Evolutionary conservation across 2,888 invertebrate genomes (phyloP), one percentile per base, ranked within the genome.

Genomic region (Cryptocheilus praepositus): DNA sequence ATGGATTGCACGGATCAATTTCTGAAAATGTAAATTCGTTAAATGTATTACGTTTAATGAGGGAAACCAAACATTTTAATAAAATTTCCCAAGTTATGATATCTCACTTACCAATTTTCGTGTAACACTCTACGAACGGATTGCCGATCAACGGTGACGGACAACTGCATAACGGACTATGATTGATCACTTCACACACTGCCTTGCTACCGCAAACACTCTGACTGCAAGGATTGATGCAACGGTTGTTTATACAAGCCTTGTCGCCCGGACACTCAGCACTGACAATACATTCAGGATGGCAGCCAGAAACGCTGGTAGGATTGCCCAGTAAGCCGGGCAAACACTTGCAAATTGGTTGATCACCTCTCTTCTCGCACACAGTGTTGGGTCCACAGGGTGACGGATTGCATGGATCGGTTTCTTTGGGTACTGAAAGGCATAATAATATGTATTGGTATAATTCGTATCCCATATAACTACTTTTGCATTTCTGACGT

Each of bases 261-360:
- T 95, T 93, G 61, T 93, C 93, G 59, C 94, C 92, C 3, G 95
- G 93, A 86, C 97, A 97, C 76, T 96, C 96, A 25, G 94, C 93
- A 52, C 89, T 90, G 28, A 89, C 84, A 43, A 90, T 86, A 61
- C 90, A 90, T 69, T 90, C 90, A 0, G 90, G 90, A 64, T 88
- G 86, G 66, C 91, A 91, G 3, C 89, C 89, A n/a, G 86, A 84
- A 1, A 90, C 89, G 36, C 89, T 86, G 0, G 87, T 86, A 63
- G 90, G 89, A 64, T 89, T 87, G 36, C 89, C 89, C 59, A 83
- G 79, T 43, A 89, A 76, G 8, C 89, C 89, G 15, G 89, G 89
- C 15, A 90, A 78, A 67, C 90, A 90, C 45, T 86, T 86, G 74
- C 90, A 90, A 19, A 88, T 73, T 0, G 89, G 89, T 25, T 84